Base-by-base conservation (phyloP, 2,888 invertebrate genomes). In the Argyresthia albistria region DNA sequence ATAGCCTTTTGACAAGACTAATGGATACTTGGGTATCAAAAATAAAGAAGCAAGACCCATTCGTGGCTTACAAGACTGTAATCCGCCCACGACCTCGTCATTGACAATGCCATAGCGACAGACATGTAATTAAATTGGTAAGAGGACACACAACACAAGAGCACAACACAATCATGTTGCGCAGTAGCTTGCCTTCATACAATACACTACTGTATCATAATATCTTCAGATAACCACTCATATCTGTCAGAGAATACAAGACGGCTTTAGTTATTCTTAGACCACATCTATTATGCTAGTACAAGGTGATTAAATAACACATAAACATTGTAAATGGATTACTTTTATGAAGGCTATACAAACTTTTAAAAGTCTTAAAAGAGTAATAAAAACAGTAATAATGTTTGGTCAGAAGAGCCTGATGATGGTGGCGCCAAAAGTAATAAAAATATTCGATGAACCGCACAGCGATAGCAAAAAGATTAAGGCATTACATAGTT, bases 101-200 rank as follows among this genome's bases (percentile, higher is more conserved):
- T 60, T 68, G 69, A 76, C 78, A 72, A 72, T 73, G 62, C 66
- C 61, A 69, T 63, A 69, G 64, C 63, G 25, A 65, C 64, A 64
- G 65, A 61, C 63, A 63, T 66, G 73, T 71, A 76, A 75, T 9
- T 37, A 35, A 25, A 12, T 36, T 36, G 12, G 43, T 35, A 43
- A 35, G n/a, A 12, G 16, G 42, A 35, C 50, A 35, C 16, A 43
- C 42, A 9, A 37, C 15, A 49, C 39, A 39, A 49, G 49, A 35
- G 43, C 11, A 4, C 6, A 25, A 50, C 11, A 4, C 6, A 25
- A 4, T 25, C 45, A 11, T 35, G 51, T 48, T 53, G 47, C 80
- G 78, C 73, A 82, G 79, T 80, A 76, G 75, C 75, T 67, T 67
- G 64, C 66, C 65, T 64, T 55, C 66, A 73, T 66, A 82, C 82